Evolutionary conservation across 1,140 invertebrate species (phyloP), one percentile per base, ranked within the genome.

Genomic region (Bathynomus jamesi): DNA sequence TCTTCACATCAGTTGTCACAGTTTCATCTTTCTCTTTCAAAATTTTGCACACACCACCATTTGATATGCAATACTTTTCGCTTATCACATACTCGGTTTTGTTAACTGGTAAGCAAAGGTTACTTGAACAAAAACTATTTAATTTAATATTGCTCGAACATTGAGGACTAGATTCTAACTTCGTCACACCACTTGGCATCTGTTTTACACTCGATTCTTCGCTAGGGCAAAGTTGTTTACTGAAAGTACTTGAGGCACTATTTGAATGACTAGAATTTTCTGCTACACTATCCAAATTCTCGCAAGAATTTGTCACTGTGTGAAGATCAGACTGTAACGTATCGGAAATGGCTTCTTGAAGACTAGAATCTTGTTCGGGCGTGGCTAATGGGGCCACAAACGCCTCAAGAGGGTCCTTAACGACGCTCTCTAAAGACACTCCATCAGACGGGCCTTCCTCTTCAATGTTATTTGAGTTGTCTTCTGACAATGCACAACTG

Each of bases 301-400:
- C 72, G 83, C 83, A 65, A 63, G 69, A 32, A 27, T 69, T 68
- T 25, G 70, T 27, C 24, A 62, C 53, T 40, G 67, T 67, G 30
- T 70, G 64, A 27, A 31, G 66, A 61, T 70, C 66, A 31, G 67
- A 67, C 29, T 70, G 53, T 13, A 70, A 62, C 17, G 72, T 74
- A 24, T 74, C 72, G 31, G 72, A 70, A 30, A 68, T 70, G 25
- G 72, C 68, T 31, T 67, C 30, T 46, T 74, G 68, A 62, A 74
- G 68, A 28, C 72, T 74, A 27, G 68, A 67, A 73, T 87, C 86
- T 29, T 86, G 86, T 81, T 87, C 86, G 29, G 87, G 86, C 4
- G 86, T 87, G 3, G 87, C 86, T 67, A 88, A 79, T 10, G 86
- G 86, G 10, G 87, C 86, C 17, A 78, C 78, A 21, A 70, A 70